Conservation (phyloP, 92 coral and sea anemone species). For the Porites lobata region DNA sequence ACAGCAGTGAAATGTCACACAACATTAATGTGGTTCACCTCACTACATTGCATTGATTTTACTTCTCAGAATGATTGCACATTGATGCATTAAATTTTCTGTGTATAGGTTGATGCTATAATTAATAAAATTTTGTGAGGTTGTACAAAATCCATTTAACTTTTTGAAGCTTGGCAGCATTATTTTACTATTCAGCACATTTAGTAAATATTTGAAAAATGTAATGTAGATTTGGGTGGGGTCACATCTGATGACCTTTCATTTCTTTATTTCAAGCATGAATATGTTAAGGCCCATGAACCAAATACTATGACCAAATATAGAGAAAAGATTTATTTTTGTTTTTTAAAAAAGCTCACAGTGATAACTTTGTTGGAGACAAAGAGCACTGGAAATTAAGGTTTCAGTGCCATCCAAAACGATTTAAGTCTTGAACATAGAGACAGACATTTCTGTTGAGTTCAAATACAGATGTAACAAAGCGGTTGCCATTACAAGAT, state of each 20-base stretch:
- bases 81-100: background rate
- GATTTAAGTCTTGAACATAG: background rate
- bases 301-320: conserved; percentile 80
- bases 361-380: background rate
- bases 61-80: background rate
- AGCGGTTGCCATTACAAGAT: background rate
- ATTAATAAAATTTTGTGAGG: too few relatives aligned
- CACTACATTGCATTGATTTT: background rate
- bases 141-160: background rate
- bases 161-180: background rate
- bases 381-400: background rate
- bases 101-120: too few relatives aligned
- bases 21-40: background rate
- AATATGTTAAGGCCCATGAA: conserved; percentile 37
- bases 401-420: background rate
- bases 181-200: background rate
- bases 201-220: conserved; percentile 21
- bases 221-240: conserved; percentile 37
- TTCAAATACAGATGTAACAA: background rate
- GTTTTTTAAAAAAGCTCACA: conserved; percentile 11
- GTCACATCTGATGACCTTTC: conserved; percentile 37
- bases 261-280: conserved; percentile 25
- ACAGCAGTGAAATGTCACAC: conserved; percentile 30
- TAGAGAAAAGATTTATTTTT: conserved; percentile 44
- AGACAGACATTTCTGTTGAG: conserved; percentile 4